Evolutionary conservation across 2,113 vertebrate species (phyloP), one percentile per base, ranked within the genome.

Genomic region (Chionis minor): DNA sequence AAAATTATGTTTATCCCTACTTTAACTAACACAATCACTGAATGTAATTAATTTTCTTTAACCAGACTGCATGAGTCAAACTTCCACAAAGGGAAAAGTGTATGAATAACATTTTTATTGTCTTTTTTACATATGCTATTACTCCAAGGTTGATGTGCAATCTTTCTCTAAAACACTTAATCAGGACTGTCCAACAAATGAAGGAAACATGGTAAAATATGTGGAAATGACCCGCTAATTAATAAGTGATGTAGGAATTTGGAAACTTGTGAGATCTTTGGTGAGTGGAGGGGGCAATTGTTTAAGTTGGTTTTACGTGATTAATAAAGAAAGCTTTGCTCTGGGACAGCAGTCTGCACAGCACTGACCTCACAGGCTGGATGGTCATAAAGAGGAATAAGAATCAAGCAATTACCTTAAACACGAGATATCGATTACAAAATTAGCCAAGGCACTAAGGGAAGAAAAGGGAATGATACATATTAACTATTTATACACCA

Each of bases 401-500:
- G 40, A 83, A 92, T 72, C 5, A 2, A 80, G 28, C 51, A 81
- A 78, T 94, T 86, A 88, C 10, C 42, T 90, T 67, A 92, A 54
- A 83, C 1, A 1, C 1, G 3, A 81, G 35, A n/a, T 91, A 95
- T 84, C 78, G 92, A 95, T 95, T 86, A n/a, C 42, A 88, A 94
- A 96, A 96, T 92, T 88, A 96, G 55, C 58, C 38, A 83, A 81
- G 65, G 42, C 55, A 70, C 51, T 73, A 86, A 65, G 42, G 24
- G 38, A 78, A 88, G 55, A 78, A 81, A 83, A 92, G 3, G 18
- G 32, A 81, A 81, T 77, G 2, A 44, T 70, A 38, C 17, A 81
- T 90, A 81, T 95, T 94, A 95, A 94, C 92, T 94, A 83, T 94
- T 90, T 91, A 91, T 84, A 71, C 70, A n/a, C 30, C 44, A 54